Base-by-base conservation (phyloP, 1,140 invertebrate species). In the Chymomyza costata region DNA sequence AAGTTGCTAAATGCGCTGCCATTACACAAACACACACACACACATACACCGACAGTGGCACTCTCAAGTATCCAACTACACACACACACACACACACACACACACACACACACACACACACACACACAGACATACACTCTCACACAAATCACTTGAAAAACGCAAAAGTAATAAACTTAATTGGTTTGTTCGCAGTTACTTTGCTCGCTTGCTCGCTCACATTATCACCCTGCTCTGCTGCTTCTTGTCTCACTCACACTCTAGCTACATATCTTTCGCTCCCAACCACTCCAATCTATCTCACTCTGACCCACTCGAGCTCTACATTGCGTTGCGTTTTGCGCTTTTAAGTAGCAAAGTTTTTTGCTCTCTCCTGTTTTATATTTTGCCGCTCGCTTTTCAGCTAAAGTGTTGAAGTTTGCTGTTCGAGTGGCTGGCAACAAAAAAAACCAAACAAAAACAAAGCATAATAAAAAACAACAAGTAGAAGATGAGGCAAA, bases 91-190 rank as follows among this genome's bases (percentile, higher is more conserved):
- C 6, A 44, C 6, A 39, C 10, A 37, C 18, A 28, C 10, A 28
- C 25, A 31, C 28, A 28, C 14, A 25, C 18, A 32, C 31, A 18
- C 15, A 10, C 6, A 11, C 44, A 40, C 32, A 44, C 47, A 49
- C 40, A 50, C 53, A 56, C 32, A 19, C 49, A 28, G 30, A 38
- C 35, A 50, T 52, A 56, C 32, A 19, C 49, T 19, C 34, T 14
- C 35, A 14, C 35, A 38, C 35, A 38, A 60, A 54, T 57, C 73
- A 80, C 73, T 80, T 80, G 68, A 80, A 80, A 81, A 80, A 80
- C 64, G 73, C 74, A 73, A 81, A 80, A 81, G 73, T 80, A 80
- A 80, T 80, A 80, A 80, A 81, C 74, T 68, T 81, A 80, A 80
- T 80, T 80, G 73, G 73, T 81, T 80, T 80, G 74, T 80, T 80